phyloP scores from a whole-genome alignment of 2,888 invertebrate species.

The Microplitis deprimator region DNA sequence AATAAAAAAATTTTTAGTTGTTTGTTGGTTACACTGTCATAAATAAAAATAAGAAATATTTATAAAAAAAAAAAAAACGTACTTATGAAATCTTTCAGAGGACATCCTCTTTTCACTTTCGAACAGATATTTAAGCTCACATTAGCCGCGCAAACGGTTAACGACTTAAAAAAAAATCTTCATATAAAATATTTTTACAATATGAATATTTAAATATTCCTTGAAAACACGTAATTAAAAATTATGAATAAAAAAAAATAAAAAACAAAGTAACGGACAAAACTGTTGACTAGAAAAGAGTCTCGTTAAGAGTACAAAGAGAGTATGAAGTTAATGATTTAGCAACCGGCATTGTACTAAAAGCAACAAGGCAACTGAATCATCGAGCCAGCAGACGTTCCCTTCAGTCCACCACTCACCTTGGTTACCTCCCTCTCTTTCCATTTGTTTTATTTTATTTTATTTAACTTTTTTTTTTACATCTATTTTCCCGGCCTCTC shows the following conservation, averaged over 20 bases:
- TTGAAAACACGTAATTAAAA: not conserved
- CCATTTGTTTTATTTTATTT: slow-evolving; percentile 30
- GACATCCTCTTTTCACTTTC: slow-evolving; percentile 58
- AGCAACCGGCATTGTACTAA: slow-evolving; percentile 47
- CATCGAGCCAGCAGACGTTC: slow-evolving; percentile 42
- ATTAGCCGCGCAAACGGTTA: slow-evolving; percentile 2
- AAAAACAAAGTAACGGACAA: not conserved
- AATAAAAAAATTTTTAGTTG: too few relatives aligned
- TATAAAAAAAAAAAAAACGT: slow-evolving; percentile 52
- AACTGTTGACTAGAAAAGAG: slow-evolving; percentile 1
- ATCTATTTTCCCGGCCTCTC: slow-evolving; percentile 17
- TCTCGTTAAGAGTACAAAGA: slow-evolving; percentile 25
- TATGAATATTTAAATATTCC: not conserved
- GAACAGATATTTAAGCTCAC: slow-evolving; percentile 24
- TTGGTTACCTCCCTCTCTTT: slow-evolving; percentile 37
- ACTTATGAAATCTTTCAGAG: slow-evolving; percentile 69
- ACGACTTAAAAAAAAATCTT: slow-evolving; percentile 4
- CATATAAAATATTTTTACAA: not conserved
- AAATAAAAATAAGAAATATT: not conserved
- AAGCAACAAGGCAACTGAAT: slow-evolving; percentile 47
- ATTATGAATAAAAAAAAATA: not conserved
- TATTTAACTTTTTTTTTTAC: slow-evolving; percentile 30
- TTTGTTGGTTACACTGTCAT: not conserved
- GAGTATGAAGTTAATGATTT: slow-evolving; percentile 35
- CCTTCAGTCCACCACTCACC: slow-evolving; percentile 44